Evolutionary conservation across 1,140 invertebrate genomes (phyloP).

Genomic region (Globodera rostochiensis): DNA sequence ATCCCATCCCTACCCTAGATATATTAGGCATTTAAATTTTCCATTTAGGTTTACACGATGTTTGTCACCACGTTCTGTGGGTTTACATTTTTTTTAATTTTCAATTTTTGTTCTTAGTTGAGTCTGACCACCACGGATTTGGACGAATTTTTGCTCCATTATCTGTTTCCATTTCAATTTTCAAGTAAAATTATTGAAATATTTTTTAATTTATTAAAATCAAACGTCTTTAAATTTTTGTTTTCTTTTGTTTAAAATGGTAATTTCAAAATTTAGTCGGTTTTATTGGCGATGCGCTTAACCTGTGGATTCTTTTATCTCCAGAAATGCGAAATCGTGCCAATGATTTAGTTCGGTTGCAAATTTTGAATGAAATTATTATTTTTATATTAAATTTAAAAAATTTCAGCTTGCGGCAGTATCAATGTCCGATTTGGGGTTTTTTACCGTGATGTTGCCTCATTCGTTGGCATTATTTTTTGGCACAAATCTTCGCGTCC

Average conservation of each 20-base stretch:
- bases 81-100: background rate
- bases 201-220: background rate
- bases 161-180: constrained; percentile 61
- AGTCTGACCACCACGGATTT: constrained; percentile 45
- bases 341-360: constrained; percentile 57
- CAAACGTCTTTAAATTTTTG: background rate
- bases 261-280: constrained; percentile 32
- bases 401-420: constrained; percentile 61
- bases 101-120: constrained; percentile 9
- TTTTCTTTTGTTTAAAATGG: background rate
- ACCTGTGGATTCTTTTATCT: constrained; percentile 59
- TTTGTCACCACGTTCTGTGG: constrained; percentile 25
- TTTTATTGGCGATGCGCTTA: constrained; percentile 59
- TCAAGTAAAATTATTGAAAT: constrained; percentile 59
- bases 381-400: background rate
- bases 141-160: constrained; percentile 48
- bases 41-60: constrained; percentile 33
- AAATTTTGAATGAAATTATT: constrained; percentile 17
- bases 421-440: constrained; percentile 58
- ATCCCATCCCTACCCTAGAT: too few species aligned
- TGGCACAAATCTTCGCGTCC: constrained; percentile 48
- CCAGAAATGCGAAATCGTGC: constrained; percentile 61
- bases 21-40: too few species aligned
- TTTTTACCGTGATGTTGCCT: constrained; percentile 59
- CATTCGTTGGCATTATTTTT: constrained; percentile 57